Base-by-base conservation (phyloP, 2,113 vertebrate species). In the Nycticebus coucang region DNA sequence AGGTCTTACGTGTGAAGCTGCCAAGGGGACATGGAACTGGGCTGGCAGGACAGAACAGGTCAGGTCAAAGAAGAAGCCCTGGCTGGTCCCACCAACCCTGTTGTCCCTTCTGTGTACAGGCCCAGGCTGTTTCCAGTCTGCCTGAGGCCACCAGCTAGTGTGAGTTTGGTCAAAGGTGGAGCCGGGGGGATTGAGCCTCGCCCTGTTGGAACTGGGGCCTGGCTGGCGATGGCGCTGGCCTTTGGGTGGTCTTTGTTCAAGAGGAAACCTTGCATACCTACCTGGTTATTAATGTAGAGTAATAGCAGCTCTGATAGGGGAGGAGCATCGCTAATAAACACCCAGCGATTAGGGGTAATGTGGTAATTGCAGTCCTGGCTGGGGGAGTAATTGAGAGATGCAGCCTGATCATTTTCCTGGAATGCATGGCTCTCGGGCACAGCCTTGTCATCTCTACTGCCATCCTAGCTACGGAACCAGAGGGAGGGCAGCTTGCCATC, bases 331-430 rank as follows among this genome's bases (percentile, higher is more conserved):
- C 50, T 91, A 96, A 96, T 97, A 91, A 97, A 95, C 13, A 4
- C 77, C 4, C 3, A 15, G 94, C 8, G 57, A 93, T 97, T 35
- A 92, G 87, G 97, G 96, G 74, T 85, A n/a, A 8, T 13, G 90
- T 79, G 89, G 78, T 98, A 97, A 98, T 97, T 97, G 97, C 93
- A 96, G 96, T 37, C 88, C 87, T 84, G 93, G 87, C 91, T 62
- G 5, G 28, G 21, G 77, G 86, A 87, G 64, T 91, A 82, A 95
- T 94, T 97, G 95, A 45, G 68, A 96, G 96, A 87, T 87, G 82
- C 64, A 22, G 80, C 75, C 19, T 9, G 41, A 8, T 33, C 11
- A 55, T 86, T 87, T 71, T 71, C 93, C 74, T 26, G 94, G 92
- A 95, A 97, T 84, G 35, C 1, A 0, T 41, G 71, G 93, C 96